These are phyloP conservation scores for Hirudo medicinalis DNA, from an alignment of 1,140 invertebrate genomes.

Conservation along the genomic window DNA sequence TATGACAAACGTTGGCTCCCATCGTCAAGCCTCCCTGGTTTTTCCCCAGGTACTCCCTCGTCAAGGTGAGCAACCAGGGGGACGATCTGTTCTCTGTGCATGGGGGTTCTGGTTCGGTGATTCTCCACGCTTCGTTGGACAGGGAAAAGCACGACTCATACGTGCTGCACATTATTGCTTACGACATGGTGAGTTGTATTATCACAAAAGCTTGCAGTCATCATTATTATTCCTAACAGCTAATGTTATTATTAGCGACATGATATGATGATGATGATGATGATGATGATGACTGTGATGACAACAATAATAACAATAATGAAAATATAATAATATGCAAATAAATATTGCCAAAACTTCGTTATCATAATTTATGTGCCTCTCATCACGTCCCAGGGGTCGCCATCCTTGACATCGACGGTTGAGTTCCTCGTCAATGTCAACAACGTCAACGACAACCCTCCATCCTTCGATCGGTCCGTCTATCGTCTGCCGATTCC, in stretches of 20 bases:
- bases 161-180: neutral
- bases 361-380: neutral
- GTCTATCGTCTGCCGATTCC: slow-evolving; percentile 59
- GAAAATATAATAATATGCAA: neutral
- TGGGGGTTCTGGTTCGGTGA: neutral
- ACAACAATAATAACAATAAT: neutral
- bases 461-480: slow-evolving; percentile 70
- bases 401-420: neutral
- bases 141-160: neutral
- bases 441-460: slow-evolving; percentile 80
- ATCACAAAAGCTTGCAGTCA: too few species aligned
- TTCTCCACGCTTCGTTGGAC: neutral
- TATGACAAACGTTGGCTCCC: too few species aligned
- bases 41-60: too few species aligned
- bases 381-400: neutral
- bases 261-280: neutral
- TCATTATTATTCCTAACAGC: too few species aligned
- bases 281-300: neutral
- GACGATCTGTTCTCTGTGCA: neutral
- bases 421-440: slow-evolving; percentile 9
- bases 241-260: too few species aligned
- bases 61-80: too few species aligned
- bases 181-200: neutral
- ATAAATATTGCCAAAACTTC: neutral
- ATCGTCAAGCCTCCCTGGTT: too few species aligned